Conservation (phyloP, 2,113 vertebrate genomes). For the Ammodytes dubius region DNA sequence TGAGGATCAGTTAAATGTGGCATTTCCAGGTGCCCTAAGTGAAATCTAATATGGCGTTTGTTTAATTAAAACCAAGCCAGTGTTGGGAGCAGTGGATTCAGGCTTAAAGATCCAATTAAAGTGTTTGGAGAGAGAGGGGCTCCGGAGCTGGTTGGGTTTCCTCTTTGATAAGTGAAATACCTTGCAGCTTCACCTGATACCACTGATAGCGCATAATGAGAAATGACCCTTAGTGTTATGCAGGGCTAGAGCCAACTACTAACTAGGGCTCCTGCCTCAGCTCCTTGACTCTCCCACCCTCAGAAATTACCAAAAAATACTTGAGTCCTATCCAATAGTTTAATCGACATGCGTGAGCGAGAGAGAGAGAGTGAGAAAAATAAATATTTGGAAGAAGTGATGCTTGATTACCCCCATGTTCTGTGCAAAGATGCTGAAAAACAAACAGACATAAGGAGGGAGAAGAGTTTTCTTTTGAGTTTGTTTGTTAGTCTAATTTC, state of each 20-base stretch:
- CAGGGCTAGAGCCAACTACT: not conserved
- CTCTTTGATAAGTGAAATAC: constrained; percentile 63
- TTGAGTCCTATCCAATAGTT: not conserved
- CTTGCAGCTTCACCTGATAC: constrained; percentile 67
- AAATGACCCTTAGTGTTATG: constrained; percentile 28
- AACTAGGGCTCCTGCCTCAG: constrained; percentile 10
- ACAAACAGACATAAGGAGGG: constrained; percentile 44
- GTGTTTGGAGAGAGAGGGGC: constrained; percentile 61
- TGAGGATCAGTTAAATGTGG: constrained; percentile 48
- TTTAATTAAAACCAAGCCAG: constrained; percentile 69
- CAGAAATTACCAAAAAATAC: not conserved
- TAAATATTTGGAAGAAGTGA: constrained; percentile 28
- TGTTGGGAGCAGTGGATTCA: constrained; percentile 65
- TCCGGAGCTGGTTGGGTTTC: constrained; percentile 44
- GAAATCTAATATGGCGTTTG: constrained; percentile 58
- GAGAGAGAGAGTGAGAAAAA: constrained; percentile 18
- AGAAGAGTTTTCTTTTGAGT: constrained; percentile 51
- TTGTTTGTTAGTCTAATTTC: constrained; percentile 69
- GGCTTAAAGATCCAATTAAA: constrained; percentile 75
- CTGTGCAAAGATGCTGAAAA: constrained; percentile 35
- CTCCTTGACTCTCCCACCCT: not conserved
- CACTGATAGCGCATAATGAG: constrained; percentile 66
- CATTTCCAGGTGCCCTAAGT: constrained; percentile 54
- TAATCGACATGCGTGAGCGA: constrained; percentile 17
- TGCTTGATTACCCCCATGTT: constrained; percentile 44